A percentile compares a stretch with the other conserved stretches of the same genome.
These are phyloP conservation scores for Rhynchomys soricoides DNA, from an alignment of 2,113 vertebrate genomes.

Conservation along the genomic window DNA sequence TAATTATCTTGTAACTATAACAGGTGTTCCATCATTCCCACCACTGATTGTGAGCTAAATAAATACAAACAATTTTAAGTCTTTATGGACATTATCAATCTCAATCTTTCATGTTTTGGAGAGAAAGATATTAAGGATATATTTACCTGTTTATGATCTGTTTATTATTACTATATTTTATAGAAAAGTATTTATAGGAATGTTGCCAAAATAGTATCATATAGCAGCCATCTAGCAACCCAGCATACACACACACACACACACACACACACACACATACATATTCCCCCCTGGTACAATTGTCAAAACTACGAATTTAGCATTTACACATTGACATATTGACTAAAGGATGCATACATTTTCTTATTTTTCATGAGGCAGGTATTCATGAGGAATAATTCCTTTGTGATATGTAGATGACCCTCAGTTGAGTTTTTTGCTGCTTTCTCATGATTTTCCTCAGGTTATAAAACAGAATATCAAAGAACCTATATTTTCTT, in stretches of 20 bases:
- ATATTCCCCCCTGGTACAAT: not conserved
- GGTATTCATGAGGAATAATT: not conserved
- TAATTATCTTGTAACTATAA: not conserved
- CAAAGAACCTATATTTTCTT: not conserved
- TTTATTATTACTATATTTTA: not conserved
- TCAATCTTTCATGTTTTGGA: not conserved
- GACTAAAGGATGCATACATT: not conserved
- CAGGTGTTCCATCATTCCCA: not conserved
- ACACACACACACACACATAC: too few relatives aligned
- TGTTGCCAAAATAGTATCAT: not conserved
- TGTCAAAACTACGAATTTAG: slow-evolving; percentile 18
- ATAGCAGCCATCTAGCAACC: not conserved
- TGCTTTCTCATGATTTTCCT: not conserved
- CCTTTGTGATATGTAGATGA: not conserved
- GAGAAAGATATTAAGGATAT: not conserved
- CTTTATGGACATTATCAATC: not conserved
- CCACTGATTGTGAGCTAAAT: not conserved
- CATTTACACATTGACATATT: not conserved
- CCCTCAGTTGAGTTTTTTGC: not conserved
- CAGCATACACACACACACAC: not conserved
- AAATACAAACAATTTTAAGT: not conserved
- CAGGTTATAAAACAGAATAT: not conserved
- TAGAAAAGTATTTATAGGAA: not conserved
- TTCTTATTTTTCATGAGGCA: not conserved
- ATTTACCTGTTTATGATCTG: not conserved